Evolutionary conservation across 1,140 invertebrate genomes (phyloP).

Genomic region (Drosophila varians): DNA sequence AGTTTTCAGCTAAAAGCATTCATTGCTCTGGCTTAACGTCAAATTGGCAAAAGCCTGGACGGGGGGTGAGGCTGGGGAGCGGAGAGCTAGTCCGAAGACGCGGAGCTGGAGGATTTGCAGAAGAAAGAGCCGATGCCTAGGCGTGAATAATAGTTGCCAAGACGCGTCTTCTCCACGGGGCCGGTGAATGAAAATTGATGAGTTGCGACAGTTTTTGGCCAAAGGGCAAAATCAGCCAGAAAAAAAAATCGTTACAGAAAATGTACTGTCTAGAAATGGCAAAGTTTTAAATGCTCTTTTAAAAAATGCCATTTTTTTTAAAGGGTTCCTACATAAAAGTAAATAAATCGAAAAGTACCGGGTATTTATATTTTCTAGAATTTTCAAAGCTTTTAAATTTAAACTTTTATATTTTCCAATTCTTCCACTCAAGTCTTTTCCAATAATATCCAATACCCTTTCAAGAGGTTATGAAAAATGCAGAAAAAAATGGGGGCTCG

Average conservation of each 20-base stretch:
- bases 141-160: slow-evolving; percentile 70
- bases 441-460: background rate
- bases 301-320: background rate
- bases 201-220: slow-evolving; percentile 82
- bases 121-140: slow-evolving; percentile 44
- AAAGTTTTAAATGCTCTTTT: background rate
- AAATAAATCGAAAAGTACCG: no score
- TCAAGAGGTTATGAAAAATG: background rate
- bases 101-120: background rate
- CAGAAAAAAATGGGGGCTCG: slow-evolving; percentile 21
- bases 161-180: slow-evolving; percentile 33
- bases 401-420: no score
- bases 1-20: slow-evolving; percentile 83
- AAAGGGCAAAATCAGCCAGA: slow-evolving; percentile 66
- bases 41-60: slow-evolving; percentile 23
- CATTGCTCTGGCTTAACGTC: slow-evolving; percentile 81
- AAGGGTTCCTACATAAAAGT: no score
- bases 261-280: background rate
- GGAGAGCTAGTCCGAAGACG: slow-evolving; percentile 1
- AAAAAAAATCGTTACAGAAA: slow-evolving; percentile 1
- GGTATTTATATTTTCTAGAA: no score
- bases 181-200: slow-evolving; percentile 78
- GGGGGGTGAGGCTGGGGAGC: background rate
- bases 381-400: no score
- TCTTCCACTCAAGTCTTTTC: background rate